phyloP scores from a whole-genome alignment of 2,797 vertebrate species.

The Manis pentadactyla region DNA sequence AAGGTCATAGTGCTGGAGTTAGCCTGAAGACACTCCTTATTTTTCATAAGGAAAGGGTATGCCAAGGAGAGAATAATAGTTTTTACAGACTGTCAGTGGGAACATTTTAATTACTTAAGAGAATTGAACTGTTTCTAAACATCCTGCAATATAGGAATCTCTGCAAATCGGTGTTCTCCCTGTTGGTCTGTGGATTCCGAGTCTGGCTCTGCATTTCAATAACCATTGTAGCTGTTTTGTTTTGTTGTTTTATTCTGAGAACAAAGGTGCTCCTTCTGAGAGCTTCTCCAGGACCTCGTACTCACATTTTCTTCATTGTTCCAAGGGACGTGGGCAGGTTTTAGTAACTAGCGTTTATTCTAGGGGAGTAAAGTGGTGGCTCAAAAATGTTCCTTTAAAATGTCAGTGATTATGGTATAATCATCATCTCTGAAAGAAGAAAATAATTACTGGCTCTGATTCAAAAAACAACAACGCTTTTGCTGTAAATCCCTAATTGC shows the following conservation, averaged over 20 bases:
- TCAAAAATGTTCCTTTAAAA: not conserved
- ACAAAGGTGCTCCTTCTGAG: conserved; percentile 50
- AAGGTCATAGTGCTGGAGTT: not conserved
- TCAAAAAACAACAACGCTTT: conserved; percentile 43
- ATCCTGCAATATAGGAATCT: conserved; percentile 36
- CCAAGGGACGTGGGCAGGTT: not conserved
- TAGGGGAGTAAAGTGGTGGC: not conserved
- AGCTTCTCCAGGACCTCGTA: not conserved
- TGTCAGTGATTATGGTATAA: not conserved
- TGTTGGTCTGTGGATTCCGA: not conserved
- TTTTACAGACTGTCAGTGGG: not conserved
- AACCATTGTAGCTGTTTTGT: conserved; percentile 32
- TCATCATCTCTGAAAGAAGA: conserved; percentile 39
- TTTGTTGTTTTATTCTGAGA: not conserved
- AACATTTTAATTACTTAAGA: conserved; percentile 36
- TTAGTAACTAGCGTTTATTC: not conserved
- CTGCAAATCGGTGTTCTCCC: conserved; percentile 1
- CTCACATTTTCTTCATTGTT: not conserved
- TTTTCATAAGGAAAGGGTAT: not conserved
- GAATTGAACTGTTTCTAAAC: conserved; percentile 40
- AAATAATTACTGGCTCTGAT: not conserved
- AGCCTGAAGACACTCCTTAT: not conserved
- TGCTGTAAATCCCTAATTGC: conserved; percentile 61
- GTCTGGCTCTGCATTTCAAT: not conserved
- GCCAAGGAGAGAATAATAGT: not conserved